A percentile compares a stretch with the other conserved stretches of the same genome.
Conservation (phyloP, 2,797 vertebrate genomes). For the Pangasius mekongensis region DNA sequence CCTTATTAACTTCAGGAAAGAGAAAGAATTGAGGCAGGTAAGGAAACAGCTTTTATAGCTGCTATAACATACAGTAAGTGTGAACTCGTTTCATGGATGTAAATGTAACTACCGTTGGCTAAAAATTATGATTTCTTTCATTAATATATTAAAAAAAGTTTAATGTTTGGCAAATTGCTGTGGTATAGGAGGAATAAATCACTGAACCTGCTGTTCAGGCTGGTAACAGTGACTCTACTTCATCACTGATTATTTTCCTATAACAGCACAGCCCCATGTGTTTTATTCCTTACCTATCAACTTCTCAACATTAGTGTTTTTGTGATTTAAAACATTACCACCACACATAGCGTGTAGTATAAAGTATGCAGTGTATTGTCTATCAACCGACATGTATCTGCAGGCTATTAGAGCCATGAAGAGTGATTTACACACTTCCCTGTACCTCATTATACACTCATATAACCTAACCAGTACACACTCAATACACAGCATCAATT, state of each 20-base stretch:
- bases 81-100: background rate
- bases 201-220: too few relatives aligned
- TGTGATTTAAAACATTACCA: background rate
- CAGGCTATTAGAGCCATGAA: background rate
- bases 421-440: background rate
- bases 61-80: background rate
- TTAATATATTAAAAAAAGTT: background rate
- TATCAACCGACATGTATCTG: background rate
- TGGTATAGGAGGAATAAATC: background rate
- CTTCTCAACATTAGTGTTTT: background rate
- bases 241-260: background rate
- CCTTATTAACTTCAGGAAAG: background rate
- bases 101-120: background rate
- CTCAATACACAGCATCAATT: conserved; percentile 29
- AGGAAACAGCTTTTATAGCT: background rate
- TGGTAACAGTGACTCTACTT: background rate
- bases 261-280: background rate
- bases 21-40: background rate
- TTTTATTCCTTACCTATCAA: background rate
- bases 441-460: conserved; percentile 21
- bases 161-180: background rate
- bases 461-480: conserved; percentile 33
- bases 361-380: background rate
- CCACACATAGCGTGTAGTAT: background rate
- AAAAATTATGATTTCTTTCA: background rate